phyloP scores from a whole-genome alignment of 2,797 vertebrate genomes.

The Dendrocincla fuliginosa region DNA sequence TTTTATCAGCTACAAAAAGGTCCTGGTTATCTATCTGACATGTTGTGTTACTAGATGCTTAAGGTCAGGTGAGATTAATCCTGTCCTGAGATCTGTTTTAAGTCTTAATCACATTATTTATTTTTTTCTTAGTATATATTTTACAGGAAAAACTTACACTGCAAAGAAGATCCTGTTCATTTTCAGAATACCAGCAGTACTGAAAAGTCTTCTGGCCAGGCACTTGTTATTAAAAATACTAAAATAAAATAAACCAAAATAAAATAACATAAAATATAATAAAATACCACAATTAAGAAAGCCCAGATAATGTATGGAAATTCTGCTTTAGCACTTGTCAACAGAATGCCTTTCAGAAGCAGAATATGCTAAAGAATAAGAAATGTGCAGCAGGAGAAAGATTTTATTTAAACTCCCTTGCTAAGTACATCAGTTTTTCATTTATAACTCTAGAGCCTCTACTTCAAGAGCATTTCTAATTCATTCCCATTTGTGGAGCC shows the following conservation, averaged over 20 bases:
- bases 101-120: neutral
- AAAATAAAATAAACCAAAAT: no score
- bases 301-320: neutral
- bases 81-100: neutral
- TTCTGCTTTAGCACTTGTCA: constrained; percentile 32
- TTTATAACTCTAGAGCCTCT: constrained; percentile 48
- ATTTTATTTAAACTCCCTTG: neutral
- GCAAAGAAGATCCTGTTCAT: neutral
- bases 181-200: neutral
- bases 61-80: neutral
- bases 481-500: constrained; percentile 61
- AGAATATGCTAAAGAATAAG: constrained; percentile 41
- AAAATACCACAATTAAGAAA: neutral
- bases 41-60: neutral
- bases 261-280: no score
- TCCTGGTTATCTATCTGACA: neutral
- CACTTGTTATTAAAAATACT: neutral
- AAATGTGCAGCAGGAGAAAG: constrained; percentile 20
- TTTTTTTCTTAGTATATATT: neutral
- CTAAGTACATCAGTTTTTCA: constrained; percentile 33
- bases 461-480: constrained; percentile 65
- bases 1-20: neutral
- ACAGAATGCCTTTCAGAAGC: constrained; percentile 26
- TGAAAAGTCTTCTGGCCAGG: neutral
- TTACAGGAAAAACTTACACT: neutral